phyloP scores from a whole-genome alignment of 2,113 vertebrate genomes.

The Dasyornis broadbenti region DNA sequence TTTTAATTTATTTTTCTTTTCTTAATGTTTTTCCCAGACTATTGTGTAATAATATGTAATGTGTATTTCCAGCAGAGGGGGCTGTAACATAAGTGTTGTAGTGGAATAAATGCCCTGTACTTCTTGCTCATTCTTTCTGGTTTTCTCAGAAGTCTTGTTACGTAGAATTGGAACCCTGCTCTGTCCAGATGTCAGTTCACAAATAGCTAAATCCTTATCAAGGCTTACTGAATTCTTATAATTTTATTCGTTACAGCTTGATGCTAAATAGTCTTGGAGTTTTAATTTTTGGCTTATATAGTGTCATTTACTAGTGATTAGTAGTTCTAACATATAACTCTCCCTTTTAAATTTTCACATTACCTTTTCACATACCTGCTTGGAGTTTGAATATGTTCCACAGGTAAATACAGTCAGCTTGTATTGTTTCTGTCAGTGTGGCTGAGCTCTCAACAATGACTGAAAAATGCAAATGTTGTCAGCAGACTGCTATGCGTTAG shows the following conservation, averaged over 20 bases:
- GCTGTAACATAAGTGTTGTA: background rate
- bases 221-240: background rate
- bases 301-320: background rate
- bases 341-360: background rate
- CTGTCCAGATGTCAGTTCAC: background rate
- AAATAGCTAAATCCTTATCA: background rate
- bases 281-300: background rate
- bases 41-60: background rate
- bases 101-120: background rate
- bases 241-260: background rate
- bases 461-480: background rate
- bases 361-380: background rate
- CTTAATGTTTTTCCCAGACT: background rate
- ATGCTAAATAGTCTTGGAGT: background rate
- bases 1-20: background rate
- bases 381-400: background rate
- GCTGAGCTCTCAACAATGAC: background rate
- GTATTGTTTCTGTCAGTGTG: background rate
- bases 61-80: slow-evolving; percentile 19
- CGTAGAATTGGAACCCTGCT: background rate
- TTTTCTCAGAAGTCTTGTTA: background rate
- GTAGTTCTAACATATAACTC: background rate
- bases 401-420: background rate
- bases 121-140: background rate
- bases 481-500: background rate